Conservation (phyloP, 2,797 vertebrate species). For the Darevskia mixta region DNA sequence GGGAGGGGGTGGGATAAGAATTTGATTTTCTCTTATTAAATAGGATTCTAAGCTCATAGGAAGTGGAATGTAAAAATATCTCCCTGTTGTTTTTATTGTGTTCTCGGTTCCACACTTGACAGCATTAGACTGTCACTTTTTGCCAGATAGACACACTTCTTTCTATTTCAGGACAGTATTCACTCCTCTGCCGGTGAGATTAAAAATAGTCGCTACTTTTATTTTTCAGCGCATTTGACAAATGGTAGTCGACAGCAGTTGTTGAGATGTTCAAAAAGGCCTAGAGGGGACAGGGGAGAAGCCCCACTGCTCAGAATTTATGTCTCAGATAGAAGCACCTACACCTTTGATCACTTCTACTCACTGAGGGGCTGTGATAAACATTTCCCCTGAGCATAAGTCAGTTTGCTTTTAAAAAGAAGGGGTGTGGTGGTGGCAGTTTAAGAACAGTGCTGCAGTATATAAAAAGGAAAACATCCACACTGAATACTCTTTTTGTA, state of each 20-base stretch:
- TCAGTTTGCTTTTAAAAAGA: neutral
- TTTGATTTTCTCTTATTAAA: neutral
- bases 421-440: neutral
- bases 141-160: neutral
- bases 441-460: neutral
- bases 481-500: neutral
- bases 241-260: neutral
- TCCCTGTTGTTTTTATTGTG: neutral
- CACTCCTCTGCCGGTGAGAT: neutral
- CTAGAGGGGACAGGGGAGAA: neutral
- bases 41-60: neutral
- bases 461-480: neutral
- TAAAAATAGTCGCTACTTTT: conserved; percentile 16
- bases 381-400: neutral
- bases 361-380: neutral
- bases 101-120: conserved; percentile 6
- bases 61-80: conserved; percentile 21
- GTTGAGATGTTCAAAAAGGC: neutral
- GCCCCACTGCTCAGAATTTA: neutral
- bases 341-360: neutral
- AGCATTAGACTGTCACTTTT: conserved; percentile 18
- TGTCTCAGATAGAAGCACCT: neutral
- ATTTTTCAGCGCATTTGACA: conserved; percentile 1
- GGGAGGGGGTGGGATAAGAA: neutral
- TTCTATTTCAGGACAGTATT: conserved; percentile 33